A percentile compares a stretch with the other conserved stretches of the same genome.
Evolutionary conservation across 2,888 invertebrate species (phyloP).

Genomic region (Andrena minutula): DNA sequence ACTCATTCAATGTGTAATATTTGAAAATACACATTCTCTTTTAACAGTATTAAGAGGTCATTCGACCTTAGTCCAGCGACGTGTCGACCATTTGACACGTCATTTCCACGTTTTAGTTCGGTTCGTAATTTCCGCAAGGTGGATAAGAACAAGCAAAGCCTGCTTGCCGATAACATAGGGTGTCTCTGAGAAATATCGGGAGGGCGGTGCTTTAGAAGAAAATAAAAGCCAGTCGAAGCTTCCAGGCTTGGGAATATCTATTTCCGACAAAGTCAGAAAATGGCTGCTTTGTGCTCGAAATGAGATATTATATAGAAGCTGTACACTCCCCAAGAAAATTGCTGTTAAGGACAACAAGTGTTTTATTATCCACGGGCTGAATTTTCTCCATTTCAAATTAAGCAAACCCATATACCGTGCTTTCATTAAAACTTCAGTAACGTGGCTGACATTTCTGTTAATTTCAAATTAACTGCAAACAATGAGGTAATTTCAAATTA

Average conservation of each 20-base stretch:
- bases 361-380: neutral
- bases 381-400: neutral
- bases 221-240: slow-evolving; percentile 8
- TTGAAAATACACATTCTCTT: neutral
- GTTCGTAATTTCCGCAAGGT: slow-evolving; percentile 51
- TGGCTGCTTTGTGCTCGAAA: neutral
- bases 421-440: neutral
- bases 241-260: slow-evolving; percentile 4
- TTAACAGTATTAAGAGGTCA: neutral
- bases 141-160: slow-evolving; percentile 14
- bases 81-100: slow-evolving; percentile 36
- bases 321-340: neutral
- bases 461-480: too few species aligned
- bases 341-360: neutral
- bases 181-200: slow-evolving; percentile 22
- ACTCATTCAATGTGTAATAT: neutral
- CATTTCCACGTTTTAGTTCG: slow-evolving; percentile 46
- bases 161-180: slow-evolving; percentile 26
- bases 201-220: neutral
- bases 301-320: neutral
- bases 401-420: neutral
- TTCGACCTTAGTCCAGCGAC: slow-evolving; percentile 3
- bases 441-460: too few species aligned
- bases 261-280: slow-evolving; percentile 7
- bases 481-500: too few species aligned